Evolutionary conservation across 2,113 vertebrate species (phyloP), one percentile per base, ranked within the genome.

Genomic region (Sterna hirundo): DNA sequence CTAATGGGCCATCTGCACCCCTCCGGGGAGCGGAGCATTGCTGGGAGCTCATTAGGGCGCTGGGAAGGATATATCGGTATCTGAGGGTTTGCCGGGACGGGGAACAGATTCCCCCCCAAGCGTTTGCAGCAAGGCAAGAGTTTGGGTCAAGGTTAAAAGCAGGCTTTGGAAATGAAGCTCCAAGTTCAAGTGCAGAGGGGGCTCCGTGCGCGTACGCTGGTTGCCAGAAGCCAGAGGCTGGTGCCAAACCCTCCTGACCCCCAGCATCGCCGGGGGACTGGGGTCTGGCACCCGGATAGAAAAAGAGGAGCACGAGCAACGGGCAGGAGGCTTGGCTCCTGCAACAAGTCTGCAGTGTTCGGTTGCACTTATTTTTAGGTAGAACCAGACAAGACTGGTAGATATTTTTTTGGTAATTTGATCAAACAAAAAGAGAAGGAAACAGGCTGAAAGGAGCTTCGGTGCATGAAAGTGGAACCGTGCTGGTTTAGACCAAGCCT

Each of bases 1-100:
- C 94, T 90, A 64, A 87, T 29, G 91, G 88, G 85, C 85, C 90
- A 72, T 82, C 88, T 90, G 88, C 13, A 69, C 25, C 3, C 17
- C 86, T 44, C 70, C 19, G 2, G 94, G 93, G 86, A 51, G 32
- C 8, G 2, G 65, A 34, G 81, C 36, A 11, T 58, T 10, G 6
- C 29, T 0, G 12, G 68, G 69, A 71, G 66, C 77, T 94, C 4
- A 0, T 71, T 8, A 54, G 86, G 38, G 38, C 9, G 0, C 5
- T 2, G 34, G 66, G 77, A 64, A 61, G 54, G 34, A 32, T 6
- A 29, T 8, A 10, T 4, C 1, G 2, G 38, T 47, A 64, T 13
- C 60, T 1, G 1, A 4, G 46, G 54, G 27, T 1, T 78, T 36
- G 51, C 47, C 4, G 1, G 25, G 2, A 13, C 36, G 71, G 52